Base-by-base conservation (phyloP, 2,113 vertebrate genomes). In the Malurus elegans region DNA sequence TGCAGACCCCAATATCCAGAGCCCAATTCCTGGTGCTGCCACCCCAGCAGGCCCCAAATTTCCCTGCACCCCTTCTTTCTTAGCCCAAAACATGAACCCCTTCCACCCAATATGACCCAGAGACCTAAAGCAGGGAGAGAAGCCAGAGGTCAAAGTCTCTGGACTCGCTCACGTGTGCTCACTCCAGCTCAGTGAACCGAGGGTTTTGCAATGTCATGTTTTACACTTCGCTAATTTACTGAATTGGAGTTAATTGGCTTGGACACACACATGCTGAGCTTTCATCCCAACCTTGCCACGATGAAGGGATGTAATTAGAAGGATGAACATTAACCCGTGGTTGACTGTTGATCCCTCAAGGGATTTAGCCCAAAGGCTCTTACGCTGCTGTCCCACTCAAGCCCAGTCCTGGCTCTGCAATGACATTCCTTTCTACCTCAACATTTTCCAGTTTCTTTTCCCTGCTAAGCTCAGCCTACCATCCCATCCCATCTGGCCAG, bases 191-290 rank as follows among this genome's bases (percentile, higher is more conserved):
- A 84, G 72, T 51, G 95, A 84, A 31, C 62, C 81, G 51, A 26
- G 44, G 47, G 36, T n/a, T 91, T n/a, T 96, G 86, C 78, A 86
- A n/a, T 73, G 91, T 91, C 95, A 88, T 81, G 87, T 93, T 96
- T 91, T 95, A 97, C 79, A 95, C 61, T 42, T 91, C 1, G 50
- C 36, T 93, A 76, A 94, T 95, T 95, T 74, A 72, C 71, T 4
- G 34, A 87, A 82, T 66, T 44, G 38, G 64, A 82, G 65, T 56
- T 95, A 93, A 96, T 91, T 91, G 80, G 38, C 89, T 91, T 31
- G 50, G 78, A 57, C 8, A 10, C 62, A 91, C 92, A 70, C 73
- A 65, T 23, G 64, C 86, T 94, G 92, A 86, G 88, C 83, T 86
- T 92, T 94, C 92, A 81, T 76, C 90, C 91, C 87, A 74, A 12